Conservation (phyloP, 2,113 vertebrate genomes). For the Axis porcinus region DNA sequence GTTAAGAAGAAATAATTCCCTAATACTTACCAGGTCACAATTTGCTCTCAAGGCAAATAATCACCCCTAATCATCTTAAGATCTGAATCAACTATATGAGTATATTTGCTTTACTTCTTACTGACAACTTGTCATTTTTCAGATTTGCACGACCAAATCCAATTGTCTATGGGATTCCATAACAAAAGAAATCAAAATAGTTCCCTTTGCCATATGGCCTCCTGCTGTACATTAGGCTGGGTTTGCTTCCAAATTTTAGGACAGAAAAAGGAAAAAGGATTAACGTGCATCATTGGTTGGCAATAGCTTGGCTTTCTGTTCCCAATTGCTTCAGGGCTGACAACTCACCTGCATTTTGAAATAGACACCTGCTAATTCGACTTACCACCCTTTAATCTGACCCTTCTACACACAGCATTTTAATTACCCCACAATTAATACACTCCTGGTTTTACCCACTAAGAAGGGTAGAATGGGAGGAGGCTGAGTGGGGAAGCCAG, state of each 20-base stretch:
- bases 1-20: background rate
- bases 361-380: conserved; percentile 30
- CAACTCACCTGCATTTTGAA: conserved; percentile 51
- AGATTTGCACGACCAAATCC: background rate
- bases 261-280: background rate
- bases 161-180: background rate
- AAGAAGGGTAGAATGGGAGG: background rate
- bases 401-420: conserved; percentile 3
- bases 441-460: background rate
- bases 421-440: conserved; percentile 39
- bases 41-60: background rate
- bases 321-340: conserved; percentile 17
- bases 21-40: background rate
- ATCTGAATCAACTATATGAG: background rate
- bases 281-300: background rate
- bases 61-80: background rate
- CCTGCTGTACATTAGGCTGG: background rate
- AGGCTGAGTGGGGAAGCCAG: background rate
- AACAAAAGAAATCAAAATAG: background rate
- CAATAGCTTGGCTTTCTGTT: conserved; percentile 21
- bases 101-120: background rate
- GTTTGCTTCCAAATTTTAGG: background rate
- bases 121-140: background rate
- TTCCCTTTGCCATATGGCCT: background rate
- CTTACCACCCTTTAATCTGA: conserved; percentile 48